Base-by-base conservation (phyloP, 2,113 vertebrate genomes). In the Megatriorchis doriae region DNA sequence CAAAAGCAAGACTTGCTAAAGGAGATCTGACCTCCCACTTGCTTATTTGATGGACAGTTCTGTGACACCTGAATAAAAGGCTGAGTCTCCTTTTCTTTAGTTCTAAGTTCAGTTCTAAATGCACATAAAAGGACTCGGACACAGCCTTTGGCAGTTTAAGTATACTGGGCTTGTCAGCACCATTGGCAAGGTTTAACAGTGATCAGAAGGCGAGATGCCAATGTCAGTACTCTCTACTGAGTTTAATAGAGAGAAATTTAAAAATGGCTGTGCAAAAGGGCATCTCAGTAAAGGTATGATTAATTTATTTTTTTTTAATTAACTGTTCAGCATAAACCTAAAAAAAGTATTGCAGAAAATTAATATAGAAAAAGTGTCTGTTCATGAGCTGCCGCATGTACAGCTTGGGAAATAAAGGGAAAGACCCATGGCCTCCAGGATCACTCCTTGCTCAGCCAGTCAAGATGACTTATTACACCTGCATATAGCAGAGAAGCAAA, bases 381-480 rank as follows among this genome's bases (percentile, higher is more conserved):
- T 48, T 92, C 58, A 48, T 26, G 72, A 83, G 29, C 32, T 36
- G 16, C n/a, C 56, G 21, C 36, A 72, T 23, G 16, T 23, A n/a
- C 36, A 59, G 68, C 23, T 85, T 72, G 45, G 50, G 65, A 47
- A 70, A 91, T 16, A 73, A 68, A 53, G 55, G 71, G n/a, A 79
- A 58, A 66, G 66, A 53, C n/a, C 36, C 32, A 26, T 8, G 5
- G 81, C 53, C 42, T 45, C 36, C 22, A 48, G 53, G 86, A 91
- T 79, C 55, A 50, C 42, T 96, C 86, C 83, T 86, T 86, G 53
- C 73, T 88, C 79, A 90, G 81, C 62, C 67, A 91, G 94, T 97
- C 97, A 96, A 66, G 86, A 97, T 97, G 96, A 98, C 95, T 97
- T 98, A 98, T 96, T 96, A 93, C 47, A 92, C 83, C 77, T 88